Evolutionary conservation across 2,113 vertebrate species (phyloP).

Genomic region (Nycticorax nycticorax): DNA sequence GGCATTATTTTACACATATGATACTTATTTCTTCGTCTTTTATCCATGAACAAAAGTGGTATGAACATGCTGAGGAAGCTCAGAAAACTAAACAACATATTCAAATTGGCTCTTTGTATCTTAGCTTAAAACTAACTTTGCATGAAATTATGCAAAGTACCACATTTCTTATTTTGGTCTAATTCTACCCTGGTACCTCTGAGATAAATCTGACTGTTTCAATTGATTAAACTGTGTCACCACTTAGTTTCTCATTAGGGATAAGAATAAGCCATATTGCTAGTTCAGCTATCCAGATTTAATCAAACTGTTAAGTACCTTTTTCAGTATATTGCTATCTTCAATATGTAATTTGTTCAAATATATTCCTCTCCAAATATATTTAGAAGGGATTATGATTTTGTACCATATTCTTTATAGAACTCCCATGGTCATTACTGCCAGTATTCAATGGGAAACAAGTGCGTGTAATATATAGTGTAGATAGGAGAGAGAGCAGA

Average conservation of each 20-base stretch:
- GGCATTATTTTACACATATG: neutral
- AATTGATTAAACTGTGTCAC: conserved; percentile 15
- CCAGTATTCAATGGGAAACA: neutral
- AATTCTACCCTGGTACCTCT: neutral
- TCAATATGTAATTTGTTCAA: conserved; percentile 16
- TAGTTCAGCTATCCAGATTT: neutral
- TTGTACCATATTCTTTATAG: neutral
- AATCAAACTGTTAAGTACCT: conserved; percentile 22
- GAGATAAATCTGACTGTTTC: neutral
- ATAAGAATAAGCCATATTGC: neutral
- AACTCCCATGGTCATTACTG: neutral
- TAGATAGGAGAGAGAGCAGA: neutral
- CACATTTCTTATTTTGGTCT: neutral
- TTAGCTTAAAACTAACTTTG: neutral
- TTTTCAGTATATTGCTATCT: conserved; percentile 46
- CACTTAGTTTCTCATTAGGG: conserved; percentile 2
- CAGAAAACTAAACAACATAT: neutral
- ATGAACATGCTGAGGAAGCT: neutral
- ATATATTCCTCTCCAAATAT: conserved; percentile 12
- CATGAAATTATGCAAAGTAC: neutral
- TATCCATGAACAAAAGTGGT: neutral
- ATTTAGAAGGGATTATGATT: neutral
- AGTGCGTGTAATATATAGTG: neutral
- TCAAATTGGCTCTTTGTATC: neutral
- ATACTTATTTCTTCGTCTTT: neutral